Evolutionary conservation across 2,888 invertebrate species (phyloP).

Genomic region (Leptinotarsa juncta): DNA sequence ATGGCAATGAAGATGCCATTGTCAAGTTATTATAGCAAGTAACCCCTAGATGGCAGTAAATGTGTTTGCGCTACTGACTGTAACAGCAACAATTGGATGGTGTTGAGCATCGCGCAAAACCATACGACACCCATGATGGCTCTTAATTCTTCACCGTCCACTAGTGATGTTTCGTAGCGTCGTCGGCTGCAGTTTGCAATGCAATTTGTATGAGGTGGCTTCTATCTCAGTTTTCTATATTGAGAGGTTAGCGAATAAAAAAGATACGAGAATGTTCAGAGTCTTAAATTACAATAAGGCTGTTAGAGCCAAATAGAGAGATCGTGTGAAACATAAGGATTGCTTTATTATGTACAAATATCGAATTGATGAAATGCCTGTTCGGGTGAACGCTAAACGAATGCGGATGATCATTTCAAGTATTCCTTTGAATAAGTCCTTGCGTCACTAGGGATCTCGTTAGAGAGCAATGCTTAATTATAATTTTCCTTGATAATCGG

Average conservation of each 20-base stretch:
- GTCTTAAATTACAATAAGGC: conserved; percentile 53
- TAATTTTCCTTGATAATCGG: not conserved
- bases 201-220: conserved; percentile 54
- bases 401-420: conserved; percentile 14
- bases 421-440: conserved; percentile 1
- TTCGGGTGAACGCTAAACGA: not conserved
- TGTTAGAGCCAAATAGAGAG: conserved; percentile 53
- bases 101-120: not conserved
- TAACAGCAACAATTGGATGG: not conserved
- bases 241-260: conserved; percentile 50
- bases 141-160: conserved; percentile 3
- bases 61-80: conserved; percentile 42
- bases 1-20: conserved; percentile 56
- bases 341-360: conserved; percentile 50
- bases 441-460: conserved; percentile 3
- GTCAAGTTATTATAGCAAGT: conserved; percentile 52
- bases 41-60: conserved; percentile 50
- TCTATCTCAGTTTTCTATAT: conserved; percentile 52
- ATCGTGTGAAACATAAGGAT: conserved; percentile 53
- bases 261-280: conserved; percentile 47
- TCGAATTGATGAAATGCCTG: conserved; percentile 20
- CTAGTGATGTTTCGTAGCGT: not conserved
- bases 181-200: conserved; percentile 47
- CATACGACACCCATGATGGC: not conserved
- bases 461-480: not conserved